Percentiles rank a stretch among this genome's conserved stretches.
These are phyloP conservation scores for Eumeta japonica DNA, from an alignment of 1,140 invertebrate genomes.

Conservation along the genomic window DNA sequence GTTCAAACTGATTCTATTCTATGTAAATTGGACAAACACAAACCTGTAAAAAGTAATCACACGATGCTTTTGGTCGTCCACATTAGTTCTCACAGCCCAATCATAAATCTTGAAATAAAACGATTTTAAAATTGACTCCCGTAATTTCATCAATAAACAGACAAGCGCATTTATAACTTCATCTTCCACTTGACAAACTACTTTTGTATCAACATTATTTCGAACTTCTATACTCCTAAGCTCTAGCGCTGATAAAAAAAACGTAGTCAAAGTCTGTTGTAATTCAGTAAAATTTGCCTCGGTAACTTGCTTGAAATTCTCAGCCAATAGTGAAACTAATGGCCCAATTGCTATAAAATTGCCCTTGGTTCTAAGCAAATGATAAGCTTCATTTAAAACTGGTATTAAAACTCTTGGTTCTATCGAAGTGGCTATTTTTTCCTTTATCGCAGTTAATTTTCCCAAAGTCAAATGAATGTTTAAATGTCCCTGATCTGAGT, in stretches of 20 bases:
- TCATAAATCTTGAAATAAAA: slow-evolving; percentile 84
- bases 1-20: too few species aligned
- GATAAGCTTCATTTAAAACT: slow-evolving; percentile 67
- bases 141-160: slow-evolving; percentile 80
- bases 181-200: slow-evolving; percentile 62
- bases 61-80: slow-evolving; percentile 61
- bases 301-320: slow-evolving; percentile 64
- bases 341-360: slow-evolving; percentile 64
- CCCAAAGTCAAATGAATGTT: too few species aligned
- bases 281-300: slow-evolving; percentile 63
- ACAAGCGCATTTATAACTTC: slow-evolving; percentile 73
- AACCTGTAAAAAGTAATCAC: slow-evolving; percentile 78
- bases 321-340: slow-evolving; percentile 72
- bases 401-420: slow-evolving; percentile 76
- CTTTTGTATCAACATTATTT: slow-evolving; percentile 29
- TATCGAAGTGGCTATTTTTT: slow-evolving; percentile 69
- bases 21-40: too few species aligned
- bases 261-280: slow-evolving; percentile 66
- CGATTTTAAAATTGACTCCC: slow-evolving; percentile 83
- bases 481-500: slow-evolving; percentile 43
- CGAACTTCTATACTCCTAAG: slow-evolving; percentile 58
- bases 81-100: slow-evolving; percentile 70
- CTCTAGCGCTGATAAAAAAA: slow-evolving; percentile 76
- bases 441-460: slow-evolving; percentile 64
- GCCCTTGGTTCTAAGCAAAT: slow-evolving; percentile 60